phyloP scores from a whole-genome alignment of 2,113 vertebrate genomes.

The Centrocercus urophasianus region DNA sequence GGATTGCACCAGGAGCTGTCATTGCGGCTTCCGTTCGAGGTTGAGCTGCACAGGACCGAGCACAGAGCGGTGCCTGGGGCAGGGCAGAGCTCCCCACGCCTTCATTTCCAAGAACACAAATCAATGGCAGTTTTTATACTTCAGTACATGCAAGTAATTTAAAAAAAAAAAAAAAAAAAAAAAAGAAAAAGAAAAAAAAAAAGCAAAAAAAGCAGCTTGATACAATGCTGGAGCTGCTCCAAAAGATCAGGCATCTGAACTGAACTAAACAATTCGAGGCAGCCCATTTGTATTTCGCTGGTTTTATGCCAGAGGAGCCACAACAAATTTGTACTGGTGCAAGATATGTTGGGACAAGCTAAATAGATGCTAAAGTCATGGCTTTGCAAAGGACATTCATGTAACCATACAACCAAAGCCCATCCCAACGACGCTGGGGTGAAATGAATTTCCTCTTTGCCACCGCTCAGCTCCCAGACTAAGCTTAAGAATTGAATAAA shows the following conservation, averaged over 20 bases:
- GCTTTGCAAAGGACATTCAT: not conserved
- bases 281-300: not conserved
- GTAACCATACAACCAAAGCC: not conserved
- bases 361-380: not conserved
- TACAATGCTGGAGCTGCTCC: slow-evolving; percentile 58
- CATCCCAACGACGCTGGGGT: not conserved
- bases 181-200: too few relatives aligned
- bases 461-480: not conserved
- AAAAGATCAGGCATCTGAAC: slow-evolving; percentile 18
- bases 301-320: not conserved
- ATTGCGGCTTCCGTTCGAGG: fast-evolving
- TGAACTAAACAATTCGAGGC: not conserved
- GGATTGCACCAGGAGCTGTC: not conserved
- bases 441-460: not conserved
- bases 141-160: not conserved
- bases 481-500: not conserved
- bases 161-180: not conserved
- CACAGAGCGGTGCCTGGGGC: not conserved
- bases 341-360: not conserved
- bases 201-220: not conserved
- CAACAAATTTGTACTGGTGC: not conserved
- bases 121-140: not conserved
- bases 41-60: fast-evolving
- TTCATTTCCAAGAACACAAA: slow-evolving; percentile 49
- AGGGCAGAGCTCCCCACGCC: not conserved